phyloP scores from a whole-genome alignment of 2,113 vertebrate genomes.

The Channa maculata region DNA sequence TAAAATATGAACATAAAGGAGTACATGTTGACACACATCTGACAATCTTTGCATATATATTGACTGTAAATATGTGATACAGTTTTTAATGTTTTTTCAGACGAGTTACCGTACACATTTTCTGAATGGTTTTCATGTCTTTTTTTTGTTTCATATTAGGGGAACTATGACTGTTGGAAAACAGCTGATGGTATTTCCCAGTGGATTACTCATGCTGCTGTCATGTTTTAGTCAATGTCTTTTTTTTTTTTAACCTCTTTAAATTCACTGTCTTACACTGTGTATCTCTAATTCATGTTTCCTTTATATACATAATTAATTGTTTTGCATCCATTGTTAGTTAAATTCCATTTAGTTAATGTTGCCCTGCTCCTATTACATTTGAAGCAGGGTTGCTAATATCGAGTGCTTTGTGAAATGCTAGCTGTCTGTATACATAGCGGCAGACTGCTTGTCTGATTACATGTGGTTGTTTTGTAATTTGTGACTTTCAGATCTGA shows the following conservation, averaged over 20 bases:
- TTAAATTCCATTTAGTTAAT: too few relatives aligned
- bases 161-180: constrained; percentile 37
- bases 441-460: too few relatives aligned
- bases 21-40: too few relatives aligned
- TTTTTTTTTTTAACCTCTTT: not conserved
- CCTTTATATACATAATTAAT: not conserved
- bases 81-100: not conserved
- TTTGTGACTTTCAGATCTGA: constrained; percentile 85
- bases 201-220: constrained; percentile 37
- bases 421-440: too few relatives aligned
- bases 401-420: not conserved
- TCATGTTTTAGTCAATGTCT: constrained; percentile 20
- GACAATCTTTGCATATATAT: not conserved
- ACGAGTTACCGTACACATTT: not conserved
- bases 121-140: not conserved
- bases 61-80: too few relatives aligned
- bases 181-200: constrained; percentile 20
- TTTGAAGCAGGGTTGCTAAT: not conserved
- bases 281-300: not conserved
- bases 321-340: too few relatives aligned
- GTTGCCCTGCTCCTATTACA: too few relatives aligned
- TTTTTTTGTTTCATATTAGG: constrained; percentile 4
- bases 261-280: too few relatives aligned
- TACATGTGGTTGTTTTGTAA: too few relatives aligned
- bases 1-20: not conserved